Percentiles rank a stretch among this genome's conserved stretches.
phyloP scores from a whole-genome alignment of 2,888 invertebrate genomes.

The Heteropelma amictum region DNA sequence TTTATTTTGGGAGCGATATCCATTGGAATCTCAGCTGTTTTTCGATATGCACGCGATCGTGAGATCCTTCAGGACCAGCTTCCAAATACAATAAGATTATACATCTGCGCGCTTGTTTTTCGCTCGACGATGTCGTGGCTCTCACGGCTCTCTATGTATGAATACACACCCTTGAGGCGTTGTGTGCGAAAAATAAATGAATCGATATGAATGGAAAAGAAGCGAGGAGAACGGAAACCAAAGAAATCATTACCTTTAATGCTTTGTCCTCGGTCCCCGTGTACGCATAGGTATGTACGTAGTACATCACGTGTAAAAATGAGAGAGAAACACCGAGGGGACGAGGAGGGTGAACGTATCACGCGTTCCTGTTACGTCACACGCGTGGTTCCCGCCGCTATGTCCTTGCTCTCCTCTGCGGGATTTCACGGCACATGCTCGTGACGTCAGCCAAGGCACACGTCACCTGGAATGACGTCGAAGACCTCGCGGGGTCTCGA shows the following conservation, averaged over 20 bases:
- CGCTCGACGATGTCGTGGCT: conserved; percentile 27
- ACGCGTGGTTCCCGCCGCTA: conserved; percentile 51
- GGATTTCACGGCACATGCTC: conserved; percentile 61
- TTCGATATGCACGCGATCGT: conserved; percentile 43
- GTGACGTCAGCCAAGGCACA: conserved; percentile 71
- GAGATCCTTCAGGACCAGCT: conserved; percentile 35
- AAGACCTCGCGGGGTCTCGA: conserved; percentile 54
- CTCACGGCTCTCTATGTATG: conserved; percentile 48
- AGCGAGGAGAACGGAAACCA: conserved; percentile 40
- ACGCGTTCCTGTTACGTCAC: conserved; percentile 61
- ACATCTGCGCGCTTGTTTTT: conserved; percentile 52
- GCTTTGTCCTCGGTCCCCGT: conserved; percentile 36
- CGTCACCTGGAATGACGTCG: conserved; percentile 72
- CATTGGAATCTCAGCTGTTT: conserved; percentile 51
- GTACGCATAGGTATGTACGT: conserved; percentile 4
- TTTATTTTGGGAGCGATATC: conserved; percentile 33
- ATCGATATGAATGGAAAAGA: conserved; percentile 39
- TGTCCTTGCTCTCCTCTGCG: conserved; percentile 42
- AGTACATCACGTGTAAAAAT: background rate
- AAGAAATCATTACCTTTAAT: conserved; percentile 60
- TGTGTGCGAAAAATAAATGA: conserved; percentile 49
- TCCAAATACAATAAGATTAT: conserved; percentile 30
- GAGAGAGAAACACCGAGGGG: background rate
- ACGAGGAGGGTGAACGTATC: background rate
- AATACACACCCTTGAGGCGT: conserved; percentile 18